Evolutionary conservation across 2,797 vertebrate genomes (phyloP).

Genomic region (Linurgus olivaceus): DNA sequence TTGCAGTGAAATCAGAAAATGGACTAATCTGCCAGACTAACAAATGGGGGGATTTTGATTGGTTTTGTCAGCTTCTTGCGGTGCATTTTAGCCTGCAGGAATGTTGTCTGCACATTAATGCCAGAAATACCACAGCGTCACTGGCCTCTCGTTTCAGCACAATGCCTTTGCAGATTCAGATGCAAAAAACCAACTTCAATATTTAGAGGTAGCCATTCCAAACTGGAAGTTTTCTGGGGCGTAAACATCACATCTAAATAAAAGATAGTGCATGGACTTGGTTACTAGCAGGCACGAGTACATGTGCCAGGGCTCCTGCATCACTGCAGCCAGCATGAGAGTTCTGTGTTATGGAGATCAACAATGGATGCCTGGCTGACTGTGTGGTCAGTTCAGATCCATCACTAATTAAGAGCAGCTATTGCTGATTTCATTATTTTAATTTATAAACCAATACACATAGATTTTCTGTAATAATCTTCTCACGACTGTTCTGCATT

Average conservation of each 20-base stretch:
- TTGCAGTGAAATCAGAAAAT: conserved; percentile 3
- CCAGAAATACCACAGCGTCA: not conserved
- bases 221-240: conserved; percentile 21
- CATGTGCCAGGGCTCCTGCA: not conserved
- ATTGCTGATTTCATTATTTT: not conserved
- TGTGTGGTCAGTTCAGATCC: not conserved
- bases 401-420: not conserved
- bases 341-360: not conserved
- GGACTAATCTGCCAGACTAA: conserved; percentile 12
- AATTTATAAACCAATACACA: not conserved
- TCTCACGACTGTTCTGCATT: not conserved
- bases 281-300: not conserved
- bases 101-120: conserved; percentile 16
- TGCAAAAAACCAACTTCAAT: conserved; percentile 28
- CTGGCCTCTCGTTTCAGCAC: conserved; percentile 1
- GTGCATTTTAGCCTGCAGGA: conserved; percentile 34
- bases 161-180: not conserved
- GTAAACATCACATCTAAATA: conserved; percentile 32
- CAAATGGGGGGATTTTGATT: conserved; percentile 3
- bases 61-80: conserved; percentile 48
- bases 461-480: not conserved
- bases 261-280: not conserved
- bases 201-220: conserved; percentile 42
- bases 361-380: not conserved
- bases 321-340: not conserved